Evolutionary conservation across 1,140 invertebrate species (phyloP), one percentile per base, ranked within the genome.

Genomic region (Oryzaephilus surinamensis): DNA sequence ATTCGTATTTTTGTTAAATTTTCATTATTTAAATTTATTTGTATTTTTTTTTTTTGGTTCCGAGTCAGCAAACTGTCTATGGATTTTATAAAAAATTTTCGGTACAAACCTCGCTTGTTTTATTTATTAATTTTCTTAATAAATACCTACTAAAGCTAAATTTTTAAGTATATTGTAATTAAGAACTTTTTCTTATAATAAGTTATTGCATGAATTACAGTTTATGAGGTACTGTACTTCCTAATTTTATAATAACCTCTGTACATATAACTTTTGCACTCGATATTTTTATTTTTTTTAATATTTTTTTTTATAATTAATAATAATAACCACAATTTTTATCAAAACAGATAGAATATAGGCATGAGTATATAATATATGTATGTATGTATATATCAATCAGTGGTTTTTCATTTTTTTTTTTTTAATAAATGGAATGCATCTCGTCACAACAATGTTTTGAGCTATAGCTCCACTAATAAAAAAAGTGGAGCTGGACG

Each of bases 201-300:
- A 62, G 60, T 62, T 62, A 62, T 62, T 62, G 60, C 60, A 60
- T 62, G 58, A 61, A 61, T 61, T 62, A 61, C 57, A 62, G 58
- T 62, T 55, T 60, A 60, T 62, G 60, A 62, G 60, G 58, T 62
- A 62, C 60, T 62, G 60, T 55, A 61, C 52, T 59, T 58, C 56
- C 60, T 62, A 62, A 61, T 61, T n/a, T n/a, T 38, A 60, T 53
- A 58, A 60, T 61, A 62, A 62, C 60, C 58, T 62, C 60, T 62
- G 60, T 62, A 62, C 60, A 62, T 61, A 58, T 61, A 60, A 57
- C 52, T 60, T 60, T 61, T 60, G 52, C 51, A 57, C 52, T 57
- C 52, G 51, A 54, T 55, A 55, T 52, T 46, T 49, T 49, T 54
- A n/a, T n/a, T n/a, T n/a, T n/a, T n/a, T n/a, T n/a, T n/a, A n/a